phyloP scores from a whole-genome alignment of 2,113 vertebrate genomes.

The Pelecanus crispus region DNA sequence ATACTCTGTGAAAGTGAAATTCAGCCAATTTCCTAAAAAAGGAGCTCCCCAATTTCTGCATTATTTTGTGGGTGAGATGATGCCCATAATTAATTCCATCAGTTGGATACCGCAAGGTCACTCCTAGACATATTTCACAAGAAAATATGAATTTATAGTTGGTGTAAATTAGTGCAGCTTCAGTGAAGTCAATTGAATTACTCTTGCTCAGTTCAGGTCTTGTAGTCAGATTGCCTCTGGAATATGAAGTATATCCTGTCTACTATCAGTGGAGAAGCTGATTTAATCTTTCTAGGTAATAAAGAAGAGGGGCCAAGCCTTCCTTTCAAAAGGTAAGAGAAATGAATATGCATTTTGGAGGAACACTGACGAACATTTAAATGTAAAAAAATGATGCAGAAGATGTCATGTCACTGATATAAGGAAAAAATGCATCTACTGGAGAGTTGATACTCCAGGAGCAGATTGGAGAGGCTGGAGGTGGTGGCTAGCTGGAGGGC shows the following conservation, averaged over 20 bases:
- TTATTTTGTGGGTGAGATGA: background rate
- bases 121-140: background rate
- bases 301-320: background rate
- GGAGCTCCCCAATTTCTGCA: background rate
- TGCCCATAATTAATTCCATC: background rate
- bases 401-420: background rate
- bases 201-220: background rate
- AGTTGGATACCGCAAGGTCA: background rate
- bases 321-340: background rate
- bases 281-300: constrained; percentile 6
- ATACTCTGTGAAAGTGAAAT: background rate
- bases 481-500: background rate
- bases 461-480: background rate
- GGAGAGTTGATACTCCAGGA: background rate
- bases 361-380: background rate
- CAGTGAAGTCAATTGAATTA: constrained; percentile 24
- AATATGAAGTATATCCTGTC: constrained; percentile 6
- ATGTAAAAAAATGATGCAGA: background rate
- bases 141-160: constrained; percentile 35
- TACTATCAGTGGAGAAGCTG: background rate
- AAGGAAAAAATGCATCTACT: background rate
- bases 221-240: background rate
- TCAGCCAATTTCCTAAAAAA: background rate
- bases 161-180: constrained; percentile 43
- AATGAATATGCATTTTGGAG: background rate